Conservation (phyloP, 2,797 vertebrate genomes). For the Lindbergichthys nudifrons region DNA sequence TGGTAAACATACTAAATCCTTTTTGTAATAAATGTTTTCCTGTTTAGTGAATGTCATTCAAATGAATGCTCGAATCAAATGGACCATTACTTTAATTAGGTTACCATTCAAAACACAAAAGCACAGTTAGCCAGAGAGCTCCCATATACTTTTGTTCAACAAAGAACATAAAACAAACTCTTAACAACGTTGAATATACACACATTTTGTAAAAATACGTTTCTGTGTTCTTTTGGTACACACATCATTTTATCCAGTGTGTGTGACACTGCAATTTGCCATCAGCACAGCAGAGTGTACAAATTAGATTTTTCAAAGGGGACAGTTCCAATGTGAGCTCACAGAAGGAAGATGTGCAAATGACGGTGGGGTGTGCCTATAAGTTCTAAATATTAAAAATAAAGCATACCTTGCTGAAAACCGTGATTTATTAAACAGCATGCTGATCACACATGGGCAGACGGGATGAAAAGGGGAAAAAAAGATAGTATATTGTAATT, state of each 20-base stretch:
- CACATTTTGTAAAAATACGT: neutral
- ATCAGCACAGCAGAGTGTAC: constrained; percentile 21
- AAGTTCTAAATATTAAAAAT: constrained; percentile 23
- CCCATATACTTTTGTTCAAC: neutral
- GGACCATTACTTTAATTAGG: neutral
- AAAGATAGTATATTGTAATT: constrained; percentile 6
- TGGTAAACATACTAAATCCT: neutral
- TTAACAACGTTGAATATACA: neutral
- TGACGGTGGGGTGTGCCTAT: constrained; percentile 33
- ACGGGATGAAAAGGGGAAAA: neutral
- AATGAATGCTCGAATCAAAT: constrained; percentile 9
- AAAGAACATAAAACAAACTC: constrained; percentile 1
- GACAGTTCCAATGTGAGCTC: constrained; percentile 16
- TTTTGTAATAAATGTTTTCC: neutral
- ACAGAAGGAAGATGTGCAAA: constrained; percentile 26
- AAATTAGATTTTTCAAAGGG: constrained; percentile 37
- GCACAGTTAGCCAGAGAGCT: neutral
- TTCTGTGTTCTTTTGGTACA: neutral
- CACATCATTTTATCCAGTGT: neutral
- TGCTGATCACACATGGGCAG: constrained; percentile 8
- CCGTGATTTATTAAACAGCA: neutral
- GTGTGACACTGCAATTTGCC: constrained; percentile 41
- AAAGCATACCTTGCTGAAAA: constrained; percentile 4
- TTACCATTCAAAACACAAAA: neutral
- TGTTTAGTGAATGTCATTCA: neutral